Evolutionary conservation across 2,113 vertebrate genomes (phyloP).

Genomic region (Callipepla californica): DNA sequence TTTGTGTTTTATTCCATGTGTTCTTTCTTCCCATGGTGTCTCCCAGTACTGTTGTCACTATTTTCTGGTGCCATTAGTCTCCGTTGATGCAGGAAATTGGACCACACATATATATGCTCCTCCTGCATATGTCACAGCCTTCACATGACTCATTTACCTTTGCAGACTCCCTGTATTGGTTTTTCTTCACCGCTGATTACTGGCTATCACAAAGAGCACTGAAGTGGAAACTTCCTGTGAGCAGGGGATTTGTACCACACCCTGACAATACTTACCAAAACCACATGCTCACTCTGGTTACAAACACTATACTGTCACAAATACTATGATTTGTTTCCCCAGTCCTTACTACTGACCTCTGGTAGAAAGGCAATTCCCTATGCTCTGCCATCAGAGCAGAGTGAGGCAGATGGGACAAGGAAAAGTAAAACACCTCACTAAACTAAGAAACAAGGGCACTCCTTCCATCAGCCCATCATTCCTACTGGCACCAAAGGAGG

Average conservation of each 20-base stretch:
- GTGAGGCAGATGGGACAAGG: no score
- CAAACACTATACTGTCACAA: not conserved
- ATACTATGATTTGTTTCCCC: not conserved
- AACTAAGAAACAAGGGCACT: not conserved
- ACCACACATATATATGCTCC: not conserved
- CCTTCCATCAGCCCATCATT: not conserved
- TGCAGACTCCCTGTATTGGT: not conserved
- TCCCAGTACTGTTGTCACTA: not conserved
- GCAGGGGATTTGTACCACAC: not conserved
- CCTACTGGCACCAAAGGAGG: not conserved
- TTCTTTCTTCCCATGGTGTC: not conserved
- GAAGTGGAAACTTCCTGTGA: not conserved
- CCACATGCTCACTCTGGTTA: not conserved
- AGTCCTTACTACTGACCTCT: not conserved
- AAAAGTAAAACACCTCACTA: not conserved
- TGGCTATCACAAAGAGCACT: not conserved
- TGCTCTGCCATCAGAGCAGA: no score
- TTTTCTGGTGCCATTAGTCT: not conserved
- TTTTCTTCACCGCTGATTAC: not conserved
- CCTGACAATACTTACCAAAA: not conserved
- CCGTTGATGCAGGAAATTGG: not conserved
- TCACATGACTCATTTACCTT: accelerated
- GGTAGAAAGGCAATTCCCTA: not conserved
- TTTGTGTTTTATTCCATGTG: not conserved
- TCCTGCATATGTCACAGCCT: accelerated